Base-by-base conservation (phyloP, 2,888 invertebrate species). In the Platycheirus rosarum region DNA sequence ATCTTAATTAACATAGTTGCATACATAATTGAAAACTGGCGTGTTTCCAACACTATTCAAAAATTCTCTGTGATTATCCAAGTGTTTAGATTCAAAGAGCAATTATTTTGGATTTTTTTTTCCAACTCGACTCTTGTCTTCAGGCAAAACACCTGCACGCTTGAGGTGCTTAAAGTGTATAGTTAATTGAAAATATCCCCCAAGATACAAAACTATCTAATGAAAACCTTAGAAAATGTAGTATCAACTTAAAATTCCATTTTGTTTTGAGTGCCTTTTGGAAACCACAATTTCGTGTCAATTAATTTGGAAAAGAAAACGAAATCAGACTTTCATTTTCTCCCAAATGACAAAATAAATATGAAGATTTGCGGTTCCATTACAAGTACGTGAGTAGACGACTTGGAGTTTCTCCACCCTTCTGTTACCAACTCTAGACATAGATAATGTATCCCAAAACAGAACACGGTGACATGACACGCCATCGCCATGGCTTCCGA, bases 341-440 rank as follows among this genome's bases (percentile, higher is more conserved):
- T 71, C 53, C 29, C 53, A 80, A 76, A 80, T 70, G 79, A 74
- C 79, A 75, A 80, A 66, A 76, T 42, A 80, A 75, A 60, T 66
- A 80, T 69, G 65, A 70, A 20, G 66, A 76, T 80, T 80, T 60
- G 65, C 14, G 55, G 42, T 57, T 44, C 26, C 32, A 70, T 70
- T 69, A 49, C 48, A 70, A 76, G 49, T 42, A 20, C 16, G 51
- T 53, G 46, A 55, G 49, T 29, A 23, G 46, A 55, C 37, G 32
- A 16, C 13, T 48, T 40, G 7, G 3, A 23, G n/a, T n/a, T n/a
- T 32, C 49, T 63, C 13, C 16, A 18, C 13, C 51, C 37, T n/a
- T 35, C 29, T 14, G 49, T 20, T 20, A 32, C 37, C 37, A 57
- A 78, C 37, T 65, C 44, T 8, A 35, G 14, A 46, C 65, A 5